Conservation (phyloP, 2,797 vertebrate species). For the Gadopsis marmoratus region DNA sequence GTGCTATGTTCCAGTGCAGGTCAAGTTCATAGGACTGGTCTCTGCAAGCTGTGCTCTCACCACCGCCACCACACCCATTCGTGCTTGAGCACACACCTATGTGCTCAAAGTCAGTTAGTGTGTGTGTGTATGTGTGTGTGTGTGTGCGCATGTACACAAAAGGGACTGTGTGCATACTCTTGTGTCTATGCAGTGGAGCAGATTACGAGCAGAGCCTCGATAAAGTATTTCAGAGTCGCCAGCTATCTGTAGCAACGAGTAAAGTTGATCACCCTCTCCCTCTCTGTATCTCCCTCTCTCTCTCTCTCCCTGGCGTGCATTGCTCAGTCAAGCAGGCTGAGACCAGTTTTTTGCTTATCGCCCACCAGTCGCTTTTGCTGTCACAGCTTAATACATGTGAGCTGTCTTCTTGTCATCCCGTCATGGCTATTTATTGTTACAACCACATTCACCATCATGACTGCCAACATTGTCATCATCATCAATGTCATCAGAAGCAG, state of each 20-base stretch:
- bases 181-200: conserved; percentile 6
- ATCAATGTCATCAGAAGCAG: background rate
- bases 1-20: background rate
- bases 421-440: background rate
- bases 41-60: conserved; percentile 14
- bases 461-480: background rate
- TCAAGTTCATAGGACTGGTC: conserved; percentile 3
- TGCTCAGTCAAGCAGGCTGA: conserved; percentile 52
- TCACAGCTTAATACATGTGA: conserved; percentile 36
- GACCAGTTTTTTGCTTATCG: conserved; percentile 75
- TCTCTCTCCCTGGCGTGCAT: conserved; percentile 12
- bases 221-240: conserved; percentile 45
- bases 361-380: conserved; percentile 29
- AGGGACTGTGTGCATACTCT: background rate
- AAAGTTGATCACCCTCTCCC: conserved; percentile 10
- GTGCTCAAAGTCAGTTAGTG: conserved; percentile 1
- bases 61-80: background rate
- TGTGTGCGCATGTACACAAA: background rate
- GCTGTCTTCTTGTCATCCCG: conserved; percentile 11
- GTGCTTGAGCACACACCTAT: background rate
- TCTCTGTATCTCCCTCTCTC: background rate
- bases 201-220: conserved; percentile 41
- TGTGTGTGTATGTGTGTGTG: background rate
- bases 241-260: conserved; percentile 41
- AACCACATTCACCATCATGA: background rate